Conservation (phyloP, 2,888 invertebrate genomes). For the Sminthurinus aureus region DNA sequence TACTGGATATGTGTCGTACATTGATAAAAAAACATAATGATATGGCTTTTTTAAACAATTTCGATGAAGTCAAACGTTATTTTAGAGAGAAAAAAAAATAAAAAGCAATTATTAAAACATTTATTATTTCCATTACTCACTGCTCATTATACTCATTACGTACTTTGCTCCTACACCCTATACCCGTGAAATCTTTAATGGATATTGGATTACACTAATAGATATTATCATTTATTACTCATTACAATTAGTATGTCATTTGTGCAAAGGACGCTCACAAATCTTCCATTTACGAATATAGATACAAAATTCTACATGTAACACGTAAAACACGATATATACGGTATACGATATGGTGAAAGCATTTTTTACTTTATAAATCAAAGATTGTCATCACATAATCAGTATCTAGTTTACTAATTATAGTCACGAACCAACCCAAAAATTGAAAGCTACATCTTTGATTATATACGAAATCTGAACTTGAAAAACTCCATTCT, state of each 20-base stretch:
- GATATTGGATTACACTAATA: constrained; percentile 15
- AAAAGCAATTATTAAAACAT: not conserved
- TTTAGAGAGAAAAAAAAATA: not conserved
- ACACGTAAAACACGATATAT: too few relatives aligned
- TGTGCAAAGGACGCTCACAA: too few relatives aligned
- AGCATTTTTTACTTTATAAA: too few relatives aligned
- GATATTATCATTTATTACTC: constrained; percentile 12
- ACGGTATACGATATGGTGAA: too few relatives aligned
- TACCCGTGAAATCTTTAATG: constrained; percentile 14
- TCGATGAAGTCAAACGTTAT: not conserved
- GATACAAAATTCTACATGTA: too few relatives aligned
- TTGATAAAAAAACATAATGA: not conserved
- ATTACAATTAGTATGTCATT: not conserved
- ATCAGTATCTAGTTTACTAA: too few relatives aligned
- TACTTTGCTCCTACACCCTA: not conserved
- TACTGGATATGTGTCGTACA: not conserved
- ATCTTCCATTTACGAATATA: too few relatives aligned
- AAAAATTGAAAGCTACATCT: too few relatives aligned
- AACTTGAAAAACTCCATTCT: too few relatives aligned
- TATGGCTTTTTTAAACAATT: not conserved
- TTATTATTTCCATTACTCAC: not conserved
- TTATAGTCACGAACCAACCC: too few relatives aligned
- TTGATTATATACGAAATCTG: too few relatives aligned
- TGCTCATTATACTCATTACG: not conserved
- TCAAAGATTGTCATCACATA: too few relatives aligned